Evolutionary conservation across 2,888 invertebrate species (phyloP), one percentile per base, ranked within the genome.

Genomic region (Colostygia pectinataria): DNA sequence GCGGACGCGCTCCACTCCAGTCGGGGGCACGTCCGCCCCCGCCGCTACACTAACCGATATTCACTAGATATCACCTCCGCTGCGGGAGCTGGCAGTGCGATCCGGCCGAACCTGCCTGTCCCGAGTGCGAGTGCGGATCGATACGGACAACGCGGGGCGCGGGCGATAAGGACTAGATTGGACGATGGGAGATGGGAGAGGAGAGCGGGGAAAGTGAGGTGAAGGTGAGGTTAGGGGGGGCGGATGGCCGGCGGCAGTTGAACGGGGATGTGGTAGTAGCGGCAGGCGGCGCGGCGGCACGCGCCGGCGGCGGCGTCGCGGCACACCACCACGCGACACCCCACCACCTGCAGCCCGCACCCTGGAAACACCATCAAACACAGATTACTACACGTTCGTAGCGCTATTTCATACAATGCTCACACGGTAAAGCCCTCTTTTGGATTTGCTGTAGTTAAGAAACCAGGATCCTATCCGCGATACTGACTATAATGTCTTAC

Each of bases 191-290:
- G 55, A 50, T 61, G 64, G 48, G 47, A 34, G 42, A 53, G 42
- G 47, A 41, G 27, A 29, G 57, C 9, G 12, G 15, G 32, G 14
- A n/a, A 14, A 13, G 31, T 57, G 63, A 68, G 71, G 54, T 59
- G 59, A 59, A 57, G 64, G 48, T 60, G 59, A 59, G 65, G 68
- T 85, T 89, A 90, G 57, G 90, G 90, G 61, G 90, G 90, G 59
- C 85, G 82, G 64, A 87, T 82, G 77, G 96, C 96, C 79, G 96
- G 96, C 79, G 96, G 96, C 93, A 96, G 91, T 80, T 94, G 94
- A 86, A 97, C 94, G 78, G 97, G 97, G 93, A 98, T 97, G 93
- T 98, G 97, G 94, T 97, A 98, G 93, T 97, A 98, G 94, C 97
- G 98, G 95, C 98, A 98, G 91, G 95, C 94, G 91, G 96, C 95